Evolutionary conservation across 2,888 invertebrate species (phyloP).

Genomic region (Pachliopta kotzebuea): DNA sequence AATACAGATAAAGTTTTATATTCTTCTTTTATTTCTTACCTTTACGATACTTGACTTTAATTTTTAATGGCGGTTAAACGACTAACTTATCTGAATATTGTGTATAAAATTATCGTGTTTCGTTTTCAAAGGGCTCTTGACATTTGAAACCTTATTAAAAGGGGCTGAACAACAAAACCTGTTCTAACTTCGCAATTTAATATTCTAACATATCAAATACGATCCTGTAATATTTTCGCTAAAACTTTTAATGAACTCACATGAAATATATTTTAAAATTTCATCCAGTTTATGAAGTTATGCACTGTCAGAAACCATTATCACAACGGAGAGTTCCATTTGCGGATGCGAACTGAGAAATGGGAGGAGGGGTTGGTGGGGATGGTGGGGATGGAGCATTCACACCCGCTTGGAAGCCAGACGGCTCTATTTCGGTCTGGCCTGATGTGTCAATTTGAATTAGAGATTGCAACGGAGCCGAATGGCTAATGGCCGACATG

Average conservation of each 20-base stretch:
- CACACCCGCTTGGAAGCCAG: conserved; percentile 47
- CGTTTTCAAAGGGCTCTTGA: conserved; percentile 3
- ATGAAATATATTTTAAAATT: conserved; percentile 35
- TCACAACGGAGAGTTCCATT: conserved; percentile 54
- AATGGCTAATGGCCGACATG: conserved; percentile 47
- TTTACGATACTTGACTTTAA: neutral
- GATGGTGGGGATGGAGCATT: conserved; percentile 23
- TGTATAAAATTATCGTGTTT: neutral
- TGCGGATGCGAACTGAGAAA: conserved; percentile 39
- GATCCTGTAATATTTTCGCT: conserved; percentile 7
- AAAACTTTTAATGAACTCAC: conserved; percentile 31
- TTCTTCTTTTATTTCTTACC: too few relatives aligned
- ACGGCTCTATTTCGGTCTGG: conserved; percentile 73
- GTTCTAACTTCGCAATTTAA: conserved; percentile 8
- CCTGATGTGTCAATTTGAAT: conserved; percentile 78
- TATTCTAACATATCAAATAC: conserved; percentile 13
- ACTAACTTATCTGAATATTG: neutral
- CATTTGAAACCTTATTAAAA: conserved; percentile 7
- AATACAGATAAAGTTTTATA: too few relatives aligned
- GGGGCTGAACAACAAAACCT: conserved; percentile 3
- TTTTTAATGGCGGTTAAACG: neutral
- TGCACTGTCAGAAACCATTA: conserved; percentile 64
- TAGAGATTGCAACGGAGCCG: conserved; percentile 59
- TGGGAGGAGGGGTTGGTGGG: conserved; percentile 43
- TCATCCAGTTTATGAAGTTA: conserved; percentile 39